Conservation (phyloP, 2,113 vertebrate genomes). For the Gobio gobio region DNA sequence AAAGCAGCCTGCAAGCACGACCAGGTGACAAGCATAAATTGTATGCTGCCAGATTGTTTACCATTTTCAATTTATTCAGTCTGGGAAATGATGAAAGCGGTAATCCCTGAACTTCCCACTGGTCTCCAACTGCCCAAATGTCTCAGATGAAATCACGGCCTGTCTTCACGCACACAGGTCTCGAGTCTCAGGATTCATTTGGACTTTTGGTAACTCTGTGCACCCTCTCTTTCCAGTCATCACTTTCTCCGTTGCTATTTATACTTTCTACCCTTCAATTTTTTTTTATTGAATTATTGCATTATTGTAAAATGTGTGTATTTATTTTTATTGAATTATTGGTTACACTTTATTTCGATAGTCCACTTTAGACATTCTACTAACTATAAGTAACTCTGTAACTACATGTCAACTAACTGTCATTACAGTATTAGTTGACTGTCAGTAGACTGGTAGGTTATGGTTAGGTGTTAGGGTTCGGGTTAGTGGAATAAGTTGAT, state of each 20-base stretch:
- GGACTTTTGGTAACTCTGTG: slow-evolving; percentile 32
- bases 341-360: no score
- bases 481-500: no score
- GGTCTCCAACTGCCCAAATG: slow-evolving; percentile 46
- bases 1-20: slow-evolving; percentile 64
- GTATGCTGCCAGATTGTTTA: slow-evolving; percentile 70
- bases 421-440: no score
- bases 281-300: neutral
- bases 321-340: neutral
- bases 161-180: slow-evolving; percentile 64
- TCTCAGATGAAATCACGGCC: slow-evolving; percentile 67
- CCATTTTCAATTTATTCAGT: slow-evolving; percentile 75
- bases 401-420: no score
- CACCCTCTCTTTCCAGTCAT: slow-evolving; percentile 19
- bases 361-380: no score
- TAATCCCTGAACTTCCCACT: slow-evolving; percentile 71
- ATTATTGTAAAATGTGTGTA: neutral
- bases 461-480: no score
- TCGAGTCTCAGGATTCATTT: slow-evolving; percentile 61
- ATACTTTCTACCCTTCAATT: neutral
- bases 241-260: neutral
- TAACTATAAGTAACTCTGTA: no score
- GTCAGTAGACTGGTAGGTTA: no score
- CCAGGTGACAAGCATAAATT: slow-evolving; percentile 78
- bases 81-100: slow-evolving; percentile 69